These are phyloP conservation scores for Tricholaema leucomelas DNA, from an alignment of 2,113 vertebrate species.

Conservation along the genomic window DNA sequence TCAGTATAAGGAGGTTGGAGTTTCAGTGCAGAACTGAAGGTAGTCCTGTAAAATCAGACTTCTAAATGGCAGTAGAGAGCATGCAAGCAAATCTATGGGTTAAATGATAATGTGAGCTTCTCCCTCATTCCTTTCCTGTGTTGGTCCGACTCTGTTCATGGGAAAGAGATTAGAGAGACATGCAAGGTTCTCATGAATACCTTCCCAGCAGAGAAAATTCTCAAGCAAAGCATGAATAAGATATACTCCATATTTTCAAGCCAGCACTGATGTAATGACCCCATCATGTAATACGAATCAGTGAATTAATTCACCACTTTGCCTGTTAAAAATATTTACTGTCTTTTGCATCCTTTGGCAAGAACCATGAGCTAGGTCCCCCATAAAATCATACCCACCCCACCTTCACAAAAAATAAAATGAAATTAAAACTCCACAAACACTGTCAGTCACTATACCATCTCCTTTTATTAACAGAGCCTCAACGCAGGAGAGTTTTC, in stretches of 20 bases:
- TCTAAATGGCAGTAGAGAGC: neutral
- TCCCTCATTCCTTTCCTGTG: neutral
- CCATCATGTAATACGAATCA: slow-evolving; percentile 7
- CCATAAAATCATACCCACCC: neutral
- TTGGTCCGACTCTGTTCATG: neutral
- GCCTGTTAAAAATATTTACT: slow-evolving; percentile 22
- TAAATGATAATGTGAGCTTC: neutral
- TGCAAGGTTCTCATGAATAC: neutral
- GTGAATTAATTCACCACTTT: neutral
- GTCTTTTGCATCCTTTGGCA: neutral
- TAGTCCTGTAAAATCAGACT: neutral
- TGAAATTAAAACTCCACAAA: neutral
- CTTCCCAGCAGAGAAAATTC: neutral
- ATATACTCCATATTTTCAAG: neutral
- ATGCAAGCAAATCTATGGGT: neutral
- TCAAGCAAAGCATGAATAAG: neutral
- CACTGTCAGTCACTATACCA: neutral
- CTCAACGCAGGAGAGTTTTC: slow-evolving; percentile 38
- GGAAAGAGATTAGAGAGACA: neutral
- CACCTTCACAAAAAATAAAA: too few relatives aligned
- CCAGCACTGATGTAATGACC: neutral
- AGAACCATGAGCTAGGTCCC: neutral
- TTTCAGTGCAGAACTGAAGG: neutral
- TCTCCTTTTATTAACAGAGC: slow-evolving; percentile 48
- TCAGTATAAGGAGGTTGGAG: neutral